phyloP scores from a whole-genome alignment of 2,113 vertebrate genomes.

The Clarias gariepinus region DNA sequence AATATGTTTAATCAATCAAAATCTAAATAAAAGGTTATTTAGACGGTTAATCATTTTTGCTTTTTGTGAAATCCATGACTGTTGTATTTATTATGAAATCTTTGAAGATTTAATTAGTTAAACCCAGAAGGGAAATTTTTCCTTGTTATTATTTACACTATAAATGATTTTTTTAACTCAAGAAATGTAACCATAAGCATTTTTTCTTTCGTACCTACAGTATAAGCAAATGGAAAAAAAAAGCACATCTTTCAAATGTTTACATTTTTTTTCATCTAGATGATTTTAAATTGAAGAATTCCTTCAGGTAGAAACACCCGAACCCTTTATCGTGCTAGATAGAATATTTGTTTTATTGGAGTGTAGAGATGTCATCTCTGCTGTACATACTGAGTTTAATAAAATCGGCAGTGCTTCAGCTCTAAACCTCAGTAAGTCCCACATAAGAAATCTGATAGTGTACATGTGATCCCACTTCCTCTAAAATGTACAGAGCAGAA shows the following conservation, averaged over 20 bases:
- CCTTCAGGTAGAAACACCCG: neutral
- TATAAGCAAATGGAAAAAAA: neutral
- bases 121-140: neutral
- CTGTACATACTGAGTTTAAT: neutral
- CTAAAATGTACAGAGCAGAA: constrained; percentile 36
- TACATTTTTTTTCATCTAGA: neutral
- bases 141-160: neutral
- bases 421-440: constrained; percentile 8
- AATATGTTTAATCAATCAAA: neutral
- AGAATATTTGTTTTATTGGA: neutral
- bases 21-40: neutral
- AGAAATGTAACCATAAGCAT: neutral
- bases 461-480: constrained; percentile 46
- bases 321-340: neutral
- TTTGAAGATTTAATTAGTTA: neutral
- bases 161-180: neutral
- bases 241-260: neutral
- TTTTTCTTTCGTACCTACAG: neutral
- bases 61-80: neutral
- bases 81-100: neutral
- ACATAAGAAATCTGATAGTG: constrained; percentile 12
- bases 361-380: neutral
- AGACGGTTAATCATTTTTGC: neutral
- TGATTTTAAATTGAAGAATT: neutral
- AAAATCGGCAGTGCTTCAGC: neutral